Conservation (phyloP, 2,113 vertebrate species). For the Elgaria multicarinata region DNA sequence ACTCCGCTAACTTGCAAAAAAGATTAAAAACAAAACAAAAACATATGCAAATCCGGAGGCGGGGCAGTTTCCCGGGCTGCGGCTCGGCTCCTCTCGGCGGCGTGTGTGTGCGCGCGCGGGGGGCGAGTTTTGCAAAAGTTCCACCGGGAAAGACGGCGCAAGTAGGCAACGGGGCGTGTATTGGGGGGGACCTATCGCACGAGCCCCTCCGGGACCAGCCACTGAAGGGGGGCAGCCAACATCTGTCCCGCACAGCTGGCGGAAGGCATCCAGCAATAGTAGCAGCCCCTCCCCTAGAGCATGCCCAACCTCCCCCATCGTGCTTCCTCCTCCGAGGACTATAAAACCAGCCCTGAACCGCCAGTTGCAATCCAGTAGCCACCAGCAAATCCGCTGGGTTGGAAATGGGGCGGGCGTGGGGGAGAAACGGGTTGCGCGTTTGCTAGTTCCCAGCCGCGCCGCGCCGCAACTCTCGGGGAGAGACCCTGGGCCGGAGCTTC, state of each 20-base stretch:
- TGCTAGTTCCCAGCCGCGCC: neutral
- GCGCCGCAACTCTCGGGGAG: neutral
- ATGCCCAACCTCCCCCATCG: neutral
- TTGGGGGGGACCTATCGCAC: slow-evolving; percentile 11
- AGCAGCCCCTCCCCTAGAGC: neutral
- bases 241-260: neutral
- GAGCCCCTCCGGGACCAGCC: neutral
- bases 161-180: neutral
- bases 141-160: neutral
- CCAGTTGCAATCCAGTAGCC: neutral
- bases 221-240: neutral
- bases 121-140: neutral
- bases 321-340: neutral
- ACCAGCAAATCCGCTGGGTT: neutral
- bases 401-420: too few relatives aligned
- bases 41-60: neutral
- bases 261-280: neutral
- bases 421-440: too few relatives aligned
- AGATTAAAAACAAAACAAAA: slow-evolving; percentile 4
- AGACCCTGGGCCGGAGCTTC: neutral
- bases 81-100: neutral
- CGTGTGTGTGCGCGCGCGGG: neutral
- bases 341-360: neutral
- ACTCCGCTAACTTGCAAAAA: slow-evolving; percentile 51
- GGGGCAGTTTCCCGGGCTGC: neutral